These are phyloP conservation scores for Penaeus indicus DNA, from an alignment of 1,140 invertebrate genomes.

Conservation along the genomic window DNA sequence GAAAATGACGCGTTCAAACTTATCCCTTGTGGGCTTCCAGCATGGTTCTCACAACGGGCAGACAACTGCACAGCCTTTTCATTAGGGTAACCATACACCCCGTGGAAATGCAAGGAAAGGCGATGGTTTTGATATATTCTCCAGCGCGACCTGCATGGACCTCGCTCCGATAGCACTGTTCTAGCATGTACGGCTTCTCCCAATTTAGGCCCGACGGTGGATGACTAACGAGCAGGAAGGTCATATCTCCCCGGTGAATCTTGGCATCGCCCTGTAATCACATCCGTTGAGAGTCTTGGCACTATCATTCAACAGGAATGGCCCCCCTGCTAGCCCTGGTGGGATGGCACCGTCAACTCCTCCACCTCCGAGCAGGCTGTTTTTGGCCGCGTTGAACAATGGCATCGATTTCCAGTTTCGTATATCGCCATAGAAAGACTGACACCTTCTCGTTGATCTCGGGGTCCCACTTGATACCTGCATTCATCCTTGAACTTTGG, in stretches of 20 bases:
- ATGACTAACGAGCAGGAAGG: slow-evolving; percentile 86
- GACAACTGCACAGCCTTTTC: slow-evolving; percentile 71
- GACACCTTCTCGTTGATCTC: slow-evolving; percentile 68
- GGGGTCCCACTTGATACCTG: slow-evolving; percentile 37
- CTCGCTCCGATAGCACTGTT: slow-evolving; percentile 81
- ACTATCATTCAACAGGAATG: slow-evolving; percentile 79
- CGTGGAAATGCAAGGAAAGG: slow-evolving; percentile 91
- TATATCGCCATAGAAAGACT: slow-evolving; percentile 81
- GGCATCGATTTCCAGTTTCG: slow-evolving; percentile 86
- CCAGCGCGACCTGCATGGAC: slow-evolving; percentile 75
- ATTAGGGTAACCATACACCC: slow-evolving; percentile 80
- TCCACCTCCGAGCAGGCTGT: slow-evolving; percentile 82
- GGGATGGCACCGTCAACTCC: slow-evolving; percentile 93
- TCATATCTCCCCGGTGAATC: slow-evolving; percentile 84
- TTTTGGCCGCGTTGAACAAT: slow-evolving; percentile 95
- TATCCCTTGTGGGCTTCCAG: slow-evolving; percentile 68
- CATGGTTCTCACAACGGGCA: slow-evolving; percentile 69
- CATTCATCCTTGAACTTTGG: background rate
- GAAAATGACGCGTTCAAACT: slow-evolving; percentile 83
- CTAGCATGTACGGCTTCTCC: slow-evolving; percentile 78
- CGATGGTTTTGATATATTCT: slow-evolving; percentile 79
- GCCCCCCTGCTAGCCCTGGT: slow-evolving; percentile 80
- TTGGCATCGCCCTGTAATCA: slow-evolving; percentile 83
- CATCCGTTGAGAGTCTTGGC: slow-evolving; percentile 80
- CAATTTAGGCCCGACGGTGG: slow-evolving; percentile 84